These are phyloP conservation scores for Epirrita christyi DNA, from an alignment of 2,888 invertebrate genomes.

Conservation along the genomic window DNA sequence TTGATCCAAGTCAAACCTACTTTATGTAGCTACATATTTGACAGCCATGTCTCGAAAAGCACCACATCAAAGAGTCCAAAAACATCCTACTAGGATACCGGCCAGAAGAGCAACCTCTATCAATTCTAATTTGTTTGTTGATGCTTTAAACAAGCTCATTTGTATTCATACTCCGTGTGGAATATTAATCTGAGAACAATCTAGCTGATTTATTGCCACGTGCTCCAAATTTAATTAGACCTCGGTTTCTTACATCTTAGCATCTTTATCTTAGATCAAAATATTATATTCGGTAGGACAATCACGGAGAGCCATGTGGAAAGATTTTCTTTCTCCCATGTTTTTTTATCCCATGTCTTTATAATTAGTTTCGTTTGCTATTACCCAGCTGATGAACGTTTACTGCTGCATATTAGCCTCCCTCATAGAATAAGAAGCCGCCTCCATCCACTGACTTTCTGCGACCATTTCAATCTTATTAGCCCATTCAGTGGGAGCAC, in stretches of 20 bases:
- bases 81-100: too few relatives aligned
- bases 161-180: slow-evolving; percentile 1
- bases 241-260: not conserved
- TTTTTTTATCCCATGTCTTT: too few relatives aligned
- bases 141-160: not conserved
- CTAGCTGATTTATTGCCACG: slow-evolving; percentile 1
- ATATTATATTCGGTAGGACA: not conserved
- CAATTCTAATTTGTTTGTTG: not conserved
- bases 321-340: too few relatives aligned
- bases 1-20: too few relatives aligned
- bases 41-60: too few relatives aligned
- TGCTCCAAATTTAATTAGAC: not conserved
- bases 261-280: too few relatives aligned
- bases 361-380: too few relatives aligned
- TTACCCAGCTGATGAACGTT: not conserved
- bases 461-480: too few relatives aligned
- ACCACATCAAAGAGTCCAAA: not conserved
- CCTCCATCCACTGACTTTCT: not conserved
- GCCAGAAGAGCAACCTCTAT: not conserved
- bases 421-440: too few relatives aligned
- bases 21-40: too few relatives aligned
- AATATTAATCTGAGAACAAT: slow-evolving; percentile 3
- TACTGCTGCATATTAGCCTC: too few relatives aligned
- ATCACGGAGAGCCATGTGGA: not conserved
- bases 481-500: too few relatives aligned